Base-by-base conservation (phyloP, 2,113 vertebrate species). In the Falco punctatus region DNA sequence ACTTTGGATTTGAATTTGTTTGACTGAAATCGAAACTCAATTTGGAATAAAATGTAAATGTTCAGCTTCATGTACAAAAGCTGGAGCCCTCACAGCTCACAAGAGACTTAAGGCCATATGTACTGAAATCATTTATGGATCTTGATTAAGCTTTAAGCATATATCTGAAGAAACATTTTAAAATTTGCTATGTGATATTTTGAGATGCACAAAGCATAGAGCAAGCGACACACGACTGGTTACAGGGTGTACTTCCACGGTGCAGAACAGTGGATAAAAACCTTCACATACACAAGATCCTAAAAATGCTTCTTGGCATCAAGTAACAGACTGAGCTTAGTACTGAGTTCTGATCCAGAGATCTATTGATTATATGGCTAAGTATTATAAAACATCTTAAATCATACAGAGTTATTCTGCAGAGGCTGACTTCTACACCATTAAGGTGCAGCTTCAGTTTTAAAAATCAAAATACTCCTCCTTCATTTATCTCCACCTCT, bases 1-100 rank as follows among this genome's bases (percentile, higher is more conserved):
- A 92, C 65, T 92, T 71, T 40, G 83, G 40, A 81, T 81, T 81
- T 81, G 42, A 48, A 70, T 86, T 95, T 92, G 87, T 94, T 88
- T 97, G 81, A 94, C 86, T 91, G 81, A 97, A 97, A 91, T 80
- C 78, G 89, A 95, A 95, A 91, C 55, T 91, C 71, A 46, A 27
- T 89, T 93, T 96, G 86, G 84, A 95, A 70, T 49, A 85, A 94
- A 97, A 94, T 48, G 46, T 94, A 89, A 95, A 89, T 87, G 84
- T 94, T 94, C 89, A 73, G 81, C 88, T 97, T 88, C 77, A 28
- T 89, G 77, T 32, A 94, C 35, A 90, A 95, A 94, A 90, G 67
- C 20, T 94, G 96, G 92, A 96, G 81, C 13, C 59, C 62, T 81
- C 61, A 51, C 38, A 88, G 78, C 73, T 94, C 93, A 59, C 73